A percentile compares a stretch with the other conserved stretches of the same genome.
Conservation (phyloP, 2,113 vertebrate genomes). For the Gorsachius goisagi region DNA sequence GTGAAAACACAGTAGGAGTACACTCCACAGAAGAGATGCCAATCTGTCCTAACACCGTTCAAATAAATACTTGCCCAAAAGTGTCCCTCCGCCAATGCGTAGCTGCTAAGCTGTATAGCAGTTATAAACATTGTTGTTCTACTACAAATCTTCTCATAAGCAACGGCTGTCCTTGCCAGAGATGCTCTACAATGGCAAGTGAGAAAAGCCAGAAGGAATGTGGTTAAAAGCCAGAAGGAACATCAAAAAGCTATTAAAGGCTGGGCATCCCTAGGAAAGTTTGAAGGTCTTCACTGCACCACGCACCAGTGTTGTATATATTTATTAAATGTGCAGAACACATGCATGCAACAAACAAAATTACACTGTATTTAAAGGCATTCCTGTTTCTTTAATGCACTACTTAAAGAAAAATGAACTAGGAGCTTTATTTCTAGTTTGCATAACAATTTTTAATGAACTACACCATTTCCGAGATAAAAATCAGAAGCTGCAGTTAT, state of each 20-base stretch:
- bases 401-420: not conserved
- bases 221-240: not conserved
- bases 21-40: not conserved
- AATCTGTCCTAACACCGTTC: not conserved
- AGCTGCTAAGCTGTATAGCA: not conserved
- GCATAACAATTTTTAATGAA: not conserved
- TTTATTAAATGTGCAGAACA: not conserved
- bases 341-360: not conserved
- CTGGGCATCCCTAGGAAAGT: not conserved
- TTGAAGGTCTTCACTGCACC: not conserved
- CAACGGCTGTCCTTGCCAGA: not conserved
- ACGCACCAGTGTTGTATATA: fast-evolving
- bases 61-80: slow-evolving; percentile 12
- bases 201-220: not conserved
- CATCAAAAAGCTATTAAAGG: not conserved
- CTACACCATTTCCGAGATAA: not conserved
- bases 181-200: not conserved
- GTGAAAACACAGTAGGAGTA: not conserved
- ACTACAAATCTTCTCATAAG: not conserved
- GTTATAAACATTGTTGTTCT: not conserved
- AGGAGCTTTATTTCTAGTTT: not conserved
- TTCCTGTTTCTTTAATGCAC: not conserved
- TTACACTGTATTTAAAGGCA: not conserved
- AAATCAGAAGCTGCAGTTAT: not conserved
- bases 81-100: not conserved